phyloP scores from a whole-genome alignment of 2,113 vertebrate genomes.

The Abramis brama region DNA sequence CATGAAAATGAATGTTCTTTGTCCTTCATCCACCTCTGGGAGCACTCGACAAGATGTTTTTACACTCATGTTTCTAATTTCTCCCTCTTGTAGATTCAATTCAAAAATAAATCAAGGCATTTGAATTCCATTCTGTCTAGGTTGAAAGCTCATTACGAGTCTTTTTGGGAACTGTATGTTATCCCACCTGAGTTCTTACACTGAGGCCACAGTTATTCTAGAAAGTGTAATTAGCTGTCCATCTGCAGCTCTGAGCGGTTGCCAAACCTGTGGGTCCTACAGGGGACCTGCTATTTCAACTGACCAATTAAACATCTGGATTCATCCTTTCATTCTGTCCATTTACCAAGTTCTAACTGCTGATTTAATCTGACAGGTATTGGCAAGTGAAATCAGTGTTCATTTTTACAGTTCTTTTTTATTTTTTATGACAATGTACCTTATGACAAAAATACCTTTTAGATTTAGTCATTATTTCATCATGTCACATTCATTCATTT shows the following conservation, averaged over 20 bases:
- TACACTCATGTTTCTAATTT: slow-evolving; percentile 45
- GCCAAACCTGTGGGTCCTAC: slow-evolving; percentile 46
- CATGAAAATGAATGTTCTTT: slow-evolving; percentile 53
- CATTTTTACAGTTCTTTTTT: not conserved
- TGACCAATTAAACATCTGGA: slow-evolving; percentile 47
- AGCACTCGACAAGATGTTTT: slow-evolving; percentile 51
- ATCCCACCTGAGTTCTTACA: slow-evolving; percentile 51
- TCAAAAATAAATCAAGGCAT: slow-evolving; percentile 39
- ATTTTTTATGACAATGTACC: not conserved
- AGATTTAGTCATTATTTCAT: not conserved
- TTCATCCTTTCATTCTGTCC: slow-evolving; percentile 39
- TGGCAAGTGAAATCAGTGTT: slow-evolving; percentile 18
- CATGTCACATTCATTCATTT: not conserved
- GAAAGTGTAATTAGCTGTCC: slow-evolving; percentile 54
- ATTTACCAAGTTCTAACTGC: slow-evolving; percentile 44
- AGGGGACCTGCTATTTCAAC: slow-evolving; percentile 46
- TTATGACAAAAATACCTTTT: not conserved
- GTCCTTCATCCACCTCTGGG: slow-evolving; percentile 34
- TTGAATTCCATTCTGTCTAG: slow-evolving; percentile 26
- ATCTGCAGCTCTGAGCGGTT: slow-evolving; percentile 31
- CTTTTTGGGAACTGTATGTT: slow-evolving; percentile 45
- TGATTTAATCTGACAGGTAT: slow-evolving; percentile 51
- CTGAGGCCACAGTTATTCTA: slow-evolving; percentile 49
- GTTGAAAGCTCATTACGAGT: slow-evolving; percentile 39
- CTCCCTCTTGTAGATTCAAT: slow-evolving; percentile 35